Conservation (phyloP, 2,113 vertebrate species). For the Potamarius usumacintae region DNA sequence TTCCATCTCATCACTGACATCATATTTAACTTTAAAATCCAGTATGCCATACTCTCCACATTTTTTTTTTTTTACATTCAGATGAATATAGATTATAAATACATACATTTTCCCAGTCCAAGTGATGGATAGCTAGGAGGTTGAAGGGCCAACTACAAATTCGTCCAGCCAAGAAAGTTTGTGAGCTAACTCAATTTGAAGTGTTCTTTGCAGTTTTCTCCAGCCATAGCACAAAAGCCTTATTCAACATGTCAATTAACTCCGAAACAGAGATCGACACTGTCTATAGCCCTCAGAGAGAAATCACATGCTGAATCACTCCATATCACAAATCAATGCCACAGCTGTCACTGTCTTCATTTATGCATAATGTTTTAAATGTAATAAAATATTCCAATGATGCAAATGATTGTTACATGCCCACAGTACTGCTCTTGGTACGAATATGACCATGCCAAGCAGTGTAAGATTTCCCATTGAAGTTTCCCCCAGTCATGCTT, state of each 20-base stretch:
- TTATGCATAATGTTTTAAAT: constrained; percentile 44
- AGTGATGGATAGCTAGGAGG: constrained; percentile 32
- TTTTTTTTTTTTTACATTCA: background rate
- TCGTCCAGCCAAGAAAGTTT: constrained; percentile 59
- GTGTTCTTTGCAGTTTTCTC: constrained; percentile 44
- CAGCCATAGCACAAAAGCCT: constrained; percentile 44
- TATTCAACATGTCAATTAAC: constrained; percentile 51
- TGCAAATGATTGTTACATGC: constrained; percentile 1
- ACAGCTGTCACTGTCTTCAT: constrained; percentile 20
- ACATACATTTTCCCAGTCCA: constrained; percentile 9
- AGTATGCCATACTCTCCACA: background rate
- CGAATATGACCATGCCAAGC: background rate
- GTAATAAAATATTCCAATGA: constrained; percentile 23
- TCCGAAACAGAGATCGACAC: constrained; percentile 13
- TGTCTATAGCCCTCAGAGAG: constrained; percentile 33
- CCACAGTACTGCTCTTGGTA: background rate
- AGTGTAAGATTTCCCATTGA: constrained; percentile 16
- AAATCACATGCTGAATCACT: constrained; percentile 41
- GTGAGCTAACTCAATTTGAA: constrained; percentile 63
- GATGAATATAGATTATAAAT: background rate
- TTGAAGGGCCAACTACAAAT: constrained; percentile 62
- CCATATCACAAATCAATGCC: constrained; percentile 10
- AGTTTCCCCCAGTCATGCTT: constrained; percentile 22
- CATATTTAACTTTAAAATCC: background rate
- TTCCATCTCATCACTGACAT: background rate